These are phyloP conservation scores for Eclectus roratus DNA, from an alignment of 2,113 vertebrate species.

Conservation along the genomic window DNA sequence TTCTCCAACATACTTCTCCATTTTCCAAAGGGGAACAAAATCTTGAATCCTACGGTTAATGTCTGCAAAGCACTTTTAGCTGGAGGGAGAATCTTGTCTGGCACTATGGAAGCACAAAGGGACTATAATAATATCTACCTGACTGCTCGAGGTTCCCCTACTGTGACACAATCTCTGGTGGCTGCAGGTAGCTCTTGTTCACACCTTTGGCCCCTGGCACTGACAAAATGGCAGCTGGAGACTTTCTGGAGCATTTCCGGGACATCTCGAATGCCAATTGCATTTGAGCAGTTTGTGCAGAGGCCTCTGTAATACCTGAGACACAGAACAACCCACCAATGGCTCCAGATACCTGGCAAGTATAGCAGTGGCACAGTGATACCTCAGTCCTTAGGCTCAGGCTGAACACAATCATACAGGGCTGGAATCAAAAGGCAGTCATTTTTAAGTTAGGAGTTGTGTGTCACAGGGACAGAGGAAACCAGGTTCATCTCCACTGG, in stretches of 20 bases:
- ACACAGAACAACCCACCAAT: background rate
- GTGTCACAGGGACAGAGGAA: background rate
- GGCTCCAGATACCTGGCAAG: background rate
- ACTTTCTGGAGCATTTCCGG: background rate
- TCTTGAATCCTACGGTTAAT: background rate
- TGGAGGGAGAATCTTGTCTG: background rate
- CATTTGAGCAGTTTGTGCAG: background rate
- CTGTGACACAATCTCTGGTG: background rate
- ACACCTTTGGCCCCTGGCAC: background rate
- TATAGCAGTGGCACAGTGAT: fast-evolving
- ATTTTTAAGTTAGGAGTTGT: background rate
- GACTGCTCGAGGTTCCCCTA: background rate
- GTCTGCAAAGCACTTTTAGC: background rate
- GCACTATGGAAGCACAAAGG: background rate
- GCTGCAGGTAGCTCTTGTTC: background rate
- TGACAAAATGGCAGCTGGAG: background rate
- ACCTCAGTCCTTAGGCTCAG: background rate
- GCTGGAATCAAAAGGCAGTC: background rate
- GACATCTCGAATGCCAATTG: background rate
- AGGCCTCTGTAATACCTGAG: background rate
- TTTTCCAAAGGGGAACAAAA: background rate
- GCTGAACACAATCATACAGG: background rate
- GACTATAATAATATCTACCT: background rate
- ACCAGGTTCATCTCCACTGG: background rate
- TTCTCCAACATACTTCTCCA: background rate